A percentile compares a stretch with the other conserved stretches of the same genome.
Conservation (phyloP, 2,888 invertebrate genomes). For the Acanthoscelides obtectus region DNA sequence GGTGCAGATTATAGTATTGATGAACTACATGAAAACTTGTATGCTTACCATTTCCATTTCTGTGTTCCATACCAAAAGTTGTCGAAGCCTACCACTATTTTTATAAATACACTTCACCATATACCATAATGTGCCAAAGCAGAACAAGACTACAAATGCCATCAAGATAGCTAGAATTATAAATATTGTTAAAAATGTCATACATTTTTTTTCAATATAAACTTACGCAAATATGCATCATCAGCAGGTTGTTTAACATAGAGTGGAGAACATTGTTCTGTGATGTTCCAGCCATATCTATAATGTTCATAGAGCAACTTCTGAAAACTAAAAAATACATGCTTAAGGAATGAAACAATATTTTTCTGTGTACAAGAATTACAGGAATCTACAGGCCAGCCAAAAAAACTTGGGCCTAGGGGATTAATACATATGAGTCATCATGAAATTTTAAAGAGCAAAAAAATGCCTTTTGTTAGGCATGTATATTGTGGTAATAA, state of each 20-base stretch:
- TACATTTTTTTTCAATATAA: background rate
- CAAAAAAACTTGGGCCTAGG: too few relatives aligned
- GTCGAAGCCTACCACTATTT: constrained; percentile 34
- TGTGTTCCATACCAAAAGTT: constrained; percentile 29
- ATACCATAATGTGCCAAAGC: constrained; percentile 48
- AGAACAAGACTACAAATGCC: constrained; percentile 45
- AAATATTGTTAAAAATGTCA: constrained; percentile 6
- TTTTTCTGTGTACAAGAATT: too few relatives aligned
- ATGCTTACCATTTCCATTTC: constrained; percentile 41
- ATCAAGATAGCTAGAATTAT: constrained; percentile 42
- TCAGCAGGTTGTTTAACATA: constrained; percentile 45
- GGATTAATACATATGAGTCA: too few relatives aligned
- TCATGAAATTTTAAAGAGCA: too few relatives aligned
- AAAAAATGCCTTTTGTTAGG: too few relatives aligned
- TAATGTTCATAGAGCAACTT: constrained; percentile 44
- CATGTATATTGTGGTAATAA: too few relatives aligned
- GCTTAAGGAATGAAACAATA: constrained; percentile 9
- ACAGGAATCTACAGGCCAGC: too few relatives aligned
- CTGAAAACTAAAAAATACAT: constrained; percentile 28
- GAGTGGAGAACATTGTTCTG: constrained; percentile 34
- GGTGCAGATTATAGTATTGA: too few relatives aligned
- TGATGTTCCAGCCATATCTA: constrained; percentile 45
- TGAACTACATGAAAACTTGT: background rate
- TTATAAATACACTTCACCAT: constrained; percentile 48
- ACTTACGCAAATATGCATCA: constrained; percentile 47